Percentiles rank a stretch among this genome's conserved stretches.
phyloP scores from a whole-genome alignment of 1,140 invertebrate species.

The Pollicipes pollicipes region DNA sequence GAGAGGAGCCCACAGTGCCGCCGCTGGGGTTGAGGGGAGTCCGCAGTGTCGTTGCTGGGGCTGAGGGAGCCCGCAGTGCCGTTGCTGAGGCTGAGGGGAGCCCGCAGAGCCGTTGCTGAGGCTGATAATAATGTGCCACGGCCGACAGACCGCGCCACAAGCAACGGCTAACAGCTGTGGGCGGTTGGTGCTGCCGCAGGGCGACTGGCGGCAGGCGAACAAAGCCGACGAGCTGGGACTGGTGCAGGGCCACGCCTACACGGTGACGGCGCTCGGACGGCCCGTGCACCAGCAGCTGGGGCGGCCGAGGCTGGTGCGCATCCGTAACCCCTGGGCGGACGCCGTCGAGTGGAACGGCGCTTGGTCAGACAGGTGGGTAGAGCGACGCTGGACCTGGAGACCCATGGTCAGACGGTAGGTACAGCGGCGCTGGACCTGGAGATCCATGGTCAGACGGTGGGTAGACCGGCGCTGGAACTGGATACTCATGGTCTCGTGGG shows the following conservation, averaged over 20 bases:
- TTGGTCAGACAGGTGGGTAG: constrained; percentile 33
- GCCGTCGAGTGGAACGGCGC: constrained; percentile 36
- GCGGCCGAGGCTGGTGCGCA: constrained; percentile 27
- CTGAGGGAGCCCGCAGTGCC: no score
- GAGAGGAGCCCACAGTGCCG: background rate
- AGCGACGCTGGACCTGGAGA: background rate
- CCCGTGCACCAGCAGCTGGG: constrained; percentile 18
- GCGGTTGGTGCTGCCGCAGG: constrained; percentile 22
- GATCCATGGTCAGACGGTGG: no score
- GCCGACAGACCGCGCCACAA: background rate
- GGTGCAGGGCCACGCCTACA: constrained; percentile 35
- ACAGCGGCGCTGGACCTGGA: no score
- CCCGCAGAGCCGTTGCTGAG: background rate
- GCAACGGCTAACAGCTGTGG: constrained; percentile 10
- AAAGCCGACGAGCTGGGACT: constrained; percentile 31
- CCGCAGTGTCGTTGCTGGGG: background rate
- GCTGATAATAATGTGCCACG: background rate
- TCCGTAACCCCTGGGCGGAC: constrained; percentile 39
- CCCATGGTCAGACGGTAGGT: no score
- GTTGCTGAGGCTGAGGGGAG: no score
- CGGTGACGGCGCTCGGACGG: constrained; percentile 30
- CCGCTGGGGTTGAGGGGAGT: background rate
- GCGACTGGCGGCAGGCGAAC: constrained; percentile 28
- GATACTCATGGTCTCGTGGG: no score
- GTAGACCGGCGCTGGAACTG: no score